Conservation (phyloP, 2,113 vertebrate species). For the Nothoprocta perdicaria region DNA sequence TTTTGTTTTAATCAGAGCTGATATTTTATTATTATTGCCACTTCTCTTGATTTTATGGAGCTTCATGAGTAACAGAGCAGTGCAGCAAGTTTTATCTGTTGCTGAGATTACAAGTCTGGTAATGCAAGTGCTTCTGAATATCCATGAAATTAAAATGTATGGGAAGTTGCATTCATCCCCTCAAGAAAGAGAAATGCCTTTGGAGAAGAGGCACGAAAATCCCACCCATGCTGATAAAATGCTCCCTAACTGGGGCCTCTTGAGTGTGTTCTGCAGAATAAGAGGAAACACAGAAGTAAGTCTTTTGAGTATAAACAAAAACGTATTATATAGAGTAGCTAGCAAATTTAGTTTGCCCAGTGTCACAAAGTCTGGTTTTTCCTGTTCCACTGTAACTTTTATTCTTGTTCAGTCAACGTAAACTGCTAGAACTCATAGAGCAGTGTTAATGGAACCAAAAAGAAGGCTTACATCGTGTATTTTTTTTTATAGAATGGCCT, state of each 20-base stretch:
- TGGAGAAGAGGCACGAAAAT: neutral
- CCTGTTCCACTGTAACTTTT: neutral
- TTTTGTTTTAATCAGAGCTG: constrained; percentile 45
- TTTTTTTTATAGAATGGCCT: neutral
- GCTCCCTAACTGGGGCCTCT: neutral
- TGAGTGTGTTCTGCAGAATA: neutral
- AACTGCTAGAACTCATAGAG: neutral
- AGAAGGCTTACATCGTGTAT: neutral
- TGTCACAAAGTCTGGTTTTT: neutral
- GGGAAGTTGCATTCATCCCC: neutral
- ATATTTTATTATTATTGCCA: constrained; percentile 24
- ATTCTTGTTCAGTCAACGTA: neutral
- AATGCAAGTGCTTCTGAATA: neutral
- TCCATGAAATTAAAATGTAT: neutral
- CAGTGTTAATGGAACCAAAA: neutral
- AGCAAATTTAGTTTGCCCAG: neutral
- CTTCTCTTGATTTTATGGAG: constrained; percentile 10
- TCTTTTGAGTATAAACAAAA: neutral
- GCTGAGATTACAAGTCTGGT: neutral
- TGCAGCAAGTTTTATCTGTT: neutral
- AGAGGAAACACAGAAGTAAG: neutral
- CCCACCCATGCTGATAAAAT: neutral
- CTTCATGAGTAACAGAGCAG: neutral
- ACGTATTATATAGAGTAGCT: neutral
- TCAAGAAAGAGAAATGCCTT: neutral